Base-by-base conservation (phyloP, 2,888 invertebrate species). In the Acanthacorydalis orientalis region DNA sequence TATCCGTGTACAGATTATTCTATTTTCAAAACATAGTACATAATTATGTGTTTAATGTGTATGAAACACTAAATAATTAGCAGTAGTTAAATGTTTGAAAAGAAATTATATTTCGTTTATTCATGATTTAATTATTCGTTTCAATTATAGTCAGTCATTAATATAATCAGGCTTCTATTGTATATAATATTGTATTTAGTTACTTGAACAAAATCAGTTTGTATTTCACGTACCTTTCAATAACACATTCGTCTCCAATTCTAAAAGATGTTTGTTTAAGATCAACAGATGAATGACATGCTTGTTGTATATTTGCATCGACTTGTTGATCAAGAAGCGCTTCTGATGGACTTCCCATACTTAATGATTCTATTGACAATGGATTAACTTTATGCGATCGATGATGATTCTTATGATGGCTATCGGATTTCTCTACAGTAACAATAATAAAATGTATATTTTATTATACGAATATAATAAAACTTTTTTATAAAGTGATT, bases 221-320 rank as follows among this genome's bases (percentile, higher is more conserved):
- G n/a, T n/a, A n/a, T n/a, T 44, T 46, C 48, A 49, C 45, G 48
- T 69, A 77, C 64, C 80, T 70, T 49, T 81, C 78, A 54, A 75
- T 78, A 16, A 81, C 73, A 51, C 79, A 81, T 48, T 83, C 83
- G 48, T 83, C 81, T 0, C 83, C 83, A 31, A 79, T 75, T 43
- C 78, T 63, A 46, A 77, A 77, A 10, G 73, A 69, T 55, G 80
- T 81, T 60, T 72, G 75, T 57, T 74, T 75, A 47, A 75, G 60
- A 53, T 68, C 71, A 34, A 64, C 64, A 50, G 68, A 64, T 7
- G 74, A 48, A 40, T 51, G 50, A 41, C 46, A 44, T 14, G 40
- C 34, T 31, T 49, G 47, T 34, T 50, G 46, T 8, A 46, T 44
- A n/a, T 49, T 48, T 32, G 47, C 44, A 50, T 50, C 48, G 11